Percentiles rank a stretch among this genome's conserved stretches.
Evolutionary conservation across 2,113 vertebrate genomes (phyloP).

Genomic region (Microtus richardsoni): DNA sequence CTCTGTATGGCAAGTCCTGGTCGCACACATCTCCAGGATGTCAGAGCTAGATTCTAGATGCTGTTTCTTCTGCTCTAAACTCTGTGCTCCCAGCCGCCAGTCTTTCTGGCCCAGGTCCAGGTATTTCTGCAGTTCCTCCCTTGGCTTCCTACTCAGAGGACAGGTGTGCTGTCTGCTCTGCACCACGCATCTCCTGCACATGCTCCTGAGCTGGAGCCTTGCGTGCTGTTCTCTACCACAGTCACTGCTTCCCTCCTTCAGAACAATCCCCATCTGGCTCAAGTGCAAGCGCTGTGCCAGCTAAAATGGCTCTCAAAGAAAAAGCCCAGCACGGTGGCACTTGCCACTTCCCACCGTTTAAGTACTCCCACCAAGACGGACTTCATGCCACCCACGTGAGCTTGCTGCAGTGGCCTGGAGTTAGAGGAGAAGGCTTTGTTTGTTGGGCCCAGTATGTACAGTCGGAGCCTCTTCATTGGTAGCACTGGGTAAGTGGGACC

Average conservation of each 20-base stretch:
- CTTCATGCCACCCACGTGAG: not conserved
- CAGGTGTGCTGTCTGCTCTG: too few species aligned
- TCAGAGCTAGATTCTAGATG: not conserved
- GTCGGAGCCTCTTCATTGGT: rapidly evolving
- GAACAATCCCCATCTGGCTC: not conserved
- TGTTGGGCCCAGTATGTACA: rapidly evolving
- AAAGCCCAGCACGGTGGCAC: not conserved
- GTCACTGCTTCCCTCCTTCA: not conserved
- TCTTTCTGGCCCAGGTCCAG: not conserved
- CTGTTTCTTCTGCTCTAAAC: not conserved
- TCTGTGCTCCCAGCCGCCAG: rapidly evolving
- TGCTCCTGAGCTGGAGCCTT: not conserved
- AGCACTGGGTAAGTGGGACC: not conserved
- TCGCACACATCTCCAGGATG: rapidly evolving
- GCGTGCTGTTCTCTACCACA: not conserved
- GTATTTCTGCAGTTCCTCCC: not conserved
- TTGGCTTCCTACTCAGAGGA: not conserved
- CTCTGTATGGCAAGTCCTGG: not conserved
- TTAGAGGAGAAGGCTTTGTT: not conserved
- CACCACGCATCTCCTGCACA: not conserved
- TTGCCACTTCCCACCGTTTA: not conserved
- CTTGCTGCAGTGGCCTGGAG: not conserved
- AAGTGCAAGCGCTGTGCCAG: not conserved
- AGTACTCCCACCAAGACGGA: not conserved
- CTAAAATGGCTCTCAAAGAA: not conserved